Evolutionary conservation across 2,113 vertebrate genomes (phyloP).

Genomic region (Megatriorchis doriae): DNA sequence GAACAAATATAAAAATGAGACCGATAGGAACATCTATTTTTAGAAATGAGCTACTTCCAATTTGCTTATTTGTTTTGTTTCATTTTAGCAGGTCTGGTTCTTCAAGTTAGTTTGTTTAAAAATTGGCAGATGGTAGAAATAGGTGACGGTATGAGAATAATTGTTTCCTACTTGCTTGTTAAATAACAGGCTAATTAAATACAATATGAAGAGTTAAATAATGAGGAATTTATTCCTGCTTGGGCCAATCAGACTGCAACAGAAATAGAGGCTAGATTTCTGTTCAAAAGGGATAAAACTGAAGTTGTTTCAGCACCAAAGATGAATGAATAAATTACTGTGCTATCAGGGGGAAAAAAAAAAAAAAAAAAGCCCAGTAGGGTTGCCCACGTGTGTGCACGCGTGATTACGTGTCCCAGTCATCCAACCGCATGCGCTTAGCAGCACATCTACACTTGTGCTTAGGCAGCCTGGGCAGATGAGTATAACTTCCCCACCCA

Average conservation of each 20-base stretch:
- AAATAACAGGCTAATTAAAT: neutral
- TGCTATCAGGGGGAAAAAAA: too few relatives aligned
- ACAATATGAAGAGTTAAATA: neutral
- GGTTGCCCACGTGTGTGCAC: neutral
- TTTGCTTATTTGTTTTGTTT: neutral
- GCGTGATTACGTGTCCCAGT: rapidly evolving
- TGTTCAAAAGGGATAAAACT: neutral
- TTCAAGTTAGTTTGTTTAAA: neutral
- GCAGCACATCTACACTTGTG: rapidly evolving
- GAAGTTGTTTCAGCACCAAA: neutral
- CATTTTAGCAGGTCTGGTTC: neutral
- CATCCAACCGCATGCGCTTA: rapidly evolving
- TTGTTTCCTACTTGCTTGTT: neutral
- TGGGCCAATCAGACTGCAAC: neutral
- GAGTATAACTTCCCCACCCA: neutral
- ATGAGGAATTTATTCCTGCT: neutral
- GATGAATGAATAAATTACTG: neutral
- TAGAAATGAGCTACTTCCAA: neutral
- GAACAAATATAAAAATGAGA: neutral
- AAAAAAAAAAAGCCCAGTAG: neutral
- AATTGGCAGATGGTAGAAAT: neutral
- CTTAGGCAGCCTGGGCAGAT: neutral
- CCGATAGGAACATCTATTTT: neutral
- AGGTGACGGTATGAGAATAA: neutral
- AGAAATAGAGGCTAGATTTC: neutral